Evolutionary conservation across 2,797 vertebrate genomes (phyloP).

Genomic region (Amblyopsis hoosieri): DNA sequence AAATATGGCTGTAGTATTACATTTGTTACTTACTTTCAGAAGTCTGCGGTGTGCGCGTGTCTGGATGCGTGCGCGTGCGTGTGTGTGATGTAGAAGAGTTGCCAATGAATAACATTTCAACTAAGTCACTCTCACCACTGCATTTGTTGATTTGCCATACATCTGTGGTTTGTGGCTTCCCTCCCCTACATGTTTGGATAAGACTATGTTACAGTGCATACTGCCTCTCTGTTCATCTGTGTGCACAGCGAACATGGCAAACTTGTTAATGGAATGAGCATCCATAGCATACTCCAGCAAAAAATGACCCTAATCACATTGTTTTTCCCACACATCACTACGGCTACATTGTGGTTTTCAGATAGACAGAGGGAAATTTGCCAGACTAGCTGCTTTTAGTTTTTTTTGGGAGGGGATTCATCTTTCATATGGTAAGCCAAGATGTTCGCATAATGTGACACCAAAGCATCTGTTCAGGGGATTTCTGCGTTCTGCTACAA

Average conservation of each 20-base stretch:
- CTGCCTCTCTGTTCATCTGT: constrained; percentile 25
- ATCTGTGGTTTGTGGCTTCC: constrained; percentile 24
- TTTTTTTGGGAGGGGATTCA: neutral
- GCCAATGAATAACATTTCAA: constrained; percentile 10
- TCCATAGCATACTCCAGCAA: no score
- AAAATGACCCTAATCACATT: constrained; percentile 11
- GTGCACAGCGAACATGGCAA: constrained; percentile 21
- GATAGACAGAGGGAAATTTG: no score
- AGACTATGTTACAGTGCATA: constrained; percentile 7
- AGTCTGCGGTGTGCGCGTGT: constrained; percentile 9
- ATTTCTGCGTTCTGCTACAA: constrained; percentile 30
- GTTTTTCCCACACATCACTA: constrained; percentile 50
- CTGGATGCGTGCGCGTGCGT: no score
- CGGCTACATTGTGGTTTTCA: constrained; percentile 42
- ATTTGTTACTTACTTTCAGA: constrained; percentile 13
- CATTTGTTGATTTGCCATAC: constrained; percentile 11
- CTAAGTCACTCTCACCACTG: constrained; percentile 3
- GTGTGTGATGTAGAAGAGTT: constrained; percentile 21
- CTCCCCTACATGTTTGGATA: constrained; percentile 34
- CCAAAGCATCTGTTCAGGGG: constrained; percentile 32
- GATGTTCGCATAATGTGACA: constrained; percentile 44
- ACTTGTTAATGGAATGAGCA: no score
- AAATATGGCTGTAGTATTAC: constrained; percentile 39
- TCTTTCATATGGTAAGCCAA: constrained; percentile 33
- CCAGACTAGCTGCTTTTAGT: no score